phyloP scores from a whole-genome alignment of 2,888 invertebrate species.

The Globia sparganii region DNA sequence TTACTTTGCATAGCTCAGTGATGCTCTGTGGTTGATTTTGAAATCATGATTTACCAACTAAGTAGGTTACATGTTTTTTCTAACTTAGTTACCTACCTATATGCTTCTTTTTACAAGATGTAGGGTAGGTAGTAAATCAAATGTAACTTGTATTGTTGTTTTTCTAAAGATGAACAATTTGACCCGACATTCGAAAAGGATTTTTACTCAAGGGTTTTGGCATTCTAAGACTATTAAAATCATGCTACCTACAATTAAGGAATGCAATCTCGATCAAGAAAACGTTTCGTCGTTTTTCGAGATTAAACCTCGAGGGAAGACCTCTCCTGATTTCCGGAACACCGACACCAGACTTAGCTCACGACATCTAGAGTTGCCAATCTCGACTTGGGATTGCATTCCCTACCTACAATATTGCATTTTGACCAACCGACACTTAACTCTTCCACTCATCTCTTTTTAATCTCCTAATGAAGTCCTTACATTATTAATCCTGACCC shows the following conservation, averaged over 20 bases:
- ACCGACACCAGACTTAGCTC: not conserved
- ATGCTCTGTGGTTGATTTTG: not conserved
- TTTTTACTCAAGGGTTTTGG: not conserved
- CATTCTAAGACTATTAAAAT: not conserved
- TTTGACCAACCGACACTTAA: not conserved
- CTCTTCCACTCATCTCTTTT: conserved; percentile 1
- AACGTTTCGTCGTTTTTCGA: not conserved
- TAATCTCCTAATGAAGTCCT: conserved; percentile 5
- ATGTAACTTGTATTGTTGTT: no score
- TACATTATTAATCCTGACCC: conserved; percentile 21
- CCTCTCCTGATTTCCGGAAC: not conserved
- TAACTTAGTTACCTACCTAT: not conserved
- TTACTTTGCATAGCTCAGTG: not conserved
- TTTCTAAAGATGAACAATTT: not conserved
- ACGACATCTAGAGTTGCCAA: not conserved
- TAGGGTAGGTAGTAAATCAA: no score
- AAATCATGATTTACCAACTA: not conserved
- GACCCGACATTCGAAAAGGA: not conserved
- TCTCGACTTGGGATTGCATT: not conserved
- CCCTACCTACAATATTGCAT: not conserved
- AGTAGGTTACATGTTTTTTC: not conserved
- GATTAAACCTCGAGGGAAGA: not conserved
- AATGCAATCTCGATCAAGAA: not conserved
- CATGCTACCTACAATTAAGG: not conserved
- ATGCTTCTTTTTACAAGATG: not conserved